Evolutionary conservation across 2,113 vertebrate genomes (phyloP), one percentile per base, ranked within the genome.

Genomic region (Peromyscus polionotus): DNA sequence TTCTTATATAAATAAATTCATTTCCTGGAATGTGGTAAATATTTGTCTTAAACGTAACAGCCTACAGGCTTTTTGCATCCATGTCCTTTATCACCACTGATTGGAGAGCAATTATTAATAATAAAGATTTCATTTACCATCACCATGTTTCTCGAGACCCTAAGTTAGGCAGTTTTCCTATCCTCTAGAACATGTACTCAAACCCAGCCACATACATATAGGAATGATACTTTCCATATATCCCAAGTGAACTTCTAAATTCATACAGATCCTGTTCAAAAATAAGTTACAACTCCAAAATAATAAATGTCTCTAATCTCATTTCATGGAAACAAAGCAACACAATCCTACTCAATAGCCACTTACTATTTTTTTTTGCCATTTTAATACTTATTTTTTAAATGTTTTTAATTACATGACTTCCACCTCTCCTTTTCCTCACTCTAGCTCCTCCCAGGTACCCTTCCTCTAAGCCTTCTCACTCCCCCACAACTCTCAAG

Each of bases 1-100:
- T 59, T 97, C 94, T 95, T 75, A 84, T 70, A 94, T 2, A 95
- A 94, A 96, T 51, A 75, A 16, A 88, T 33, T 85, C 68, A 95
- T 88, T 96, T 98, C 93, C 96, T 79, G 81, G 93, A 96, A 92
- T 59, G n/a, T 88, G 85, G 59, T 89, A 95, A 97, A 88, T 93
- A 87, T 95, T 95, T 97, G 92, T 96, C 95, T 98, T 94, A 57
- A 92, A 96, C 92, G 75, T 93, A 92, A 95, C 39, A 84, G 17
- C 76, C 67, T 65, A 90, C 0, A 14, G 48, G 33, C 20, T 76
- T 93, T 89, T 79, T 48, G 61, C 19, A 67, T 13, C 28, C 4
- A 65, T 77, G 89, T n/a, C 11, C 16, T 92, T 95, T 90, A 92
- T 93, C 59, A 88, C 10, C 72, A 73, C 1, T 88, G 67, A 95